Conservation (phyloP, 2,113 vertebrate genomes). For the Sus scrofa region T2T-Sscrofa CM000829.6:71087501-71088000, state of each 20-base stretch:
- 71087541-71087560: slow-evolving; percentile 90
- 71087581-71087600: slow-evolving; percentile 88
- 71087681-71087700: neutral
- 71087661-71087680: slow-evolving; percentile 81
- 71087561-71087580: neutral
- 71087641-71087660: slow-evolving; percentile 85
- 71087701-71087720: slow-evolving; percentile 46
- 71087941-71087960: slow-evolving; percentile 56
- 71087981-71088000: slow-evolving; percentile 68
- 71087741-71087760: slow-evolving; percentile 72
- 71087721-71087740: slow-evolving; percentile 76
- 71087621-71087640: slow-evolving; percentile 88
- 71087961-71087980: slow-evolving; percentile 73
- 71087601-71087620: slow-evolving; percentile 87
- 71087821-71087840: slow-evolving; percentile 80
- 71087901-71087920: slow-evolving; percentile 75
- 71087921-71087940: slow-evolving; percentile 75
- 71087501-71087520: slow-evolving; percentile 97
- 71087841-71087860: slow-evolving; percentile 62
- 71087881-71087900: slow-evolving; percentile 78
- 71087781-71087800: slow-evolving; percentile 83
- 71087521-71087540: slow-evolving; percentile 94
- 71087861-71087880: slow-evolving; percentile 62
- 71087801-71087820: slow-evolving; percentile 81
- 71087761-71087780: slow-evolving; percentile 70